A percentile compares a stretch with the other conserved stretches of the same genome.
Evolutionary conservation across 2,888 invertebrate species (phyloP).

Genomic region (Melieria picta): DNA sequence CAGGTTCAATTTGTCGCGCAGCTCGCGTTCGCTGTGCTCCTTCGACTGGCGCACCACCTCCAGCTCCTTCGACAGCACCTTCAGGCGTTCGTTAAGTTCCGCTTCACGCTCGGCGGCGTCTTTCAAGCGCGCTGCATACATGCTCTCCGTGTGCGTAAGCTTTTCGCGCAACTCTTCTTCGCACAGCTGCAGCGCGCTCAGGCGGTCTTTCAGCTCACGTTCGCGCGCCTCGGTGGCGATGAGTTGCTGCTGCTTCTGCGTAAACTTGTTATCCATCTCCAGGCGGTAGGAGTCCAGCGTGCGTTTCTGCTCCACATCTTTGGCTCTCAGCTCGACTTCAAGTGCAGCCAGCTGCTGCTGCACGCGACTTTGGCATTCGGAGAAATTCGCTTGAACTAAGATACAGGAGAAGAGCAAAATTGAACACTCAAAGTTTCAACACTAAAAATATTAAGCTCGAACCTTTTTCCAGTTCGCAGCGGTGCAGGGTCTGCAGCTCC

Average conservation of each 20-base stretch:
- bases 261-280: conserved; percentile 55
- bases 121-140: conserved; percentile 51
- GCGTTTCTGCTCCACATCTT: conserved; percentile 55
- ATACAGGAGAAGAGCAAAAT: not conserved
- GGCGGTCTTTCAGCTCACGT: conserved; percentile 53
- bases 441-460: not conserved
- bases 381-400: conserved; percentile 71
- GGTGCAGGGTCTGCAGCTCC: conserved; percentile 58
- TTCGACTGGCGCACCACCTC: conserved; percentile 54
- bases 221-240: conserved; percentile 60
- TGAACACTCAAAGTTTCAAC: not conserved
- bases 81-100: conserved; percentile 59
- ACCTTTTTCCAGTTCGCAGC: conserved; percentile 64
- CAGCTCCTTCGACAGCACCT: conserved; percentile 57
- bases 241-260: conserved; percentile 62
- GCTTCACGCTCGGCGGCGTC: conserved; percentile 56
- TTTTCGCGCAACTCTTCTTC: conserved; percentile 57
- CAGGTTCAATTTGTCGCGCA: conserved; percentile 61
- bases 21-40: conserved; percentile 58
- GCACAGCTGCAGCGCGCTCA: conserved; percentile 50
- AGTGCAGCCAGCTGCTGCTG: conserved; percentile 57
- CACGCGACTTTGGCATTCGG: conserved; percentile 56
- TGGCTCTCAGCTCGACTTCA: conserved; percentile 55
- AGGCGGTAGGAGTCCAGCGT: conserved; percentile 54
- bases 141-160: conserved; percentile 53